Evolutionary conservation across 2,888 invertebrate species (phyloP), one percentile per base, ranked within the genome.

Genomic region (Nomada lathburiana): DNA sequence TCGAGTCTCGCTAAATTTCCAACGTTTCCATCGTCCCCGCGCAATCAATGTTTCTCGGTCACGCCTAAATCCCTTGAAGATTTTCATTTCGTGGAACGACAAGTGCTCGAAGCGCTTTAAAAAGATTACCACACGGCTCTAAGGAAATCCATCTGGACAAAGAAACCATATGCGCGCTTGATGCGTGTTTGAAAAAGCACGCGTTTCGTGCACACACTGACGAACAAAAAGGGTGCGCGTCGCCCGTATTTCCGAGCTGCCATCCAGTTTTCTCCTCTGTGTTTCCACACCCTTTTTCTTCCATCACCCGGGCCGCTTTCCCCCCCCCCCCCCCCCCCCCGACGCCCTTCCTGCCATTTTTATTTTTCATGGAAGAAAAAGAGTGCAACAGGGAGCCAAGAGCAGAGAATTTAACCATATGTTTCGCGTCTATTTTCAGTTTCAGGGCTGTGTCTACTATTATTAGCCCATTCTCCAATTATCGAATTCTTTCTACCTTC

Each of bases 161-260:
- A 72, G 80, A 63, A 80, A 64, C 78, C 60, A 63, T 59, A 68
- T 55, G 75, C 68, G 64, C 52, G 13, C 16, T 11, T n/a, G 16
- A 50, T 69, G 11, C 20, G 71, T 55, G 44, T 74, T 65, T 23
- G 70, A 74, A 70, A 72, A 68, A 72, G 29, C 23, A 23, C 50
- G 57, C 79, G 63, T 73, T 68, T 63, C 10, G 67, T 71, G 10
- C 16, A 67, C 81, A 75, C 71, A 62, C 62, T 75, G 55, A 29
- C 47, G 76, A 76, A 62, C 76, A 76, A 57, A 79, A 79, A 72
- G 80, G 65, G 53, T 73, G 53, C 16, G 50, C 65, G 68, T n/a
- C 70, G 55, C 29, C n/a, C 26, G 18, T 23, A 83, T 83, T 86
- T 83, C 74, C 72, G 76, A 62, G 72, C 75, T 64, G 62, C 42